Evolutionary conservation across 2,113 vertebrate genomes (phyloP).

Genomic region (Laticauda laticaudata): DNA sequence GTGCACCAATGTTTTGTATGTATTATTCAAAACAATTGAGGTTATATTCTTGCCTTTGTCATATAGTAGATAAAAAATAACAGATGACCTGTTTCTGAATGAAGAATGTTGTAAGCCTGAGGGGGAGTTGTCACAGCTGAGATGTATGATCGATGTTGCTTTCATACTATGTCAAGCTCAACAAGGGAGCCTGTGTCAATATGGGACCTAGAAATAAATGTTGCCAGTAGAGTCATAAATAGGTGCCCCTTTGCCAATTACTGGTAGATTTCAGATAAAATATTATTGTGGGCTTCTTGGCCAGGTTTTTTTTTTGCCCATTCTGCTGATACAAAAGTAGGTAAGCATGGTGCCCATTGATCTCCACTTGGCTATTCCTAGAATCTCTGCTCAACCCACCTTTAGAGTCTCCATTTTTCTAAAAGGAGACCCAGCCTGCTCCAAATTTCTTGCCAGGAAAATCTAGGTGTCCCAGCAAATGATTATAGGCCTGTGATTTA

Average conservation of each 20-base stretch:
- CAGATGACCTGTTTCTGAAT: background rate
- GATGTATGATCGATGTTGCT: constrained; percentile 1
- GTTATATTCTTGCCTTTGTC: background rate
- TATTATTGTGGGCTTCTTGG: background rate
- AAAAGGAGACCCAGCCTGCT: background rate
- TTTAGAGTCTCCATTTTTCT: background rate
- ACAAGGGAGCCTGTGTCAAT: background rate
- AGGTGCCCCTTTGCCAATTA: background rate
- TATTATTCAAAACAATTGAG: background rate
- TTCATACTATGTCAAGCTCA: background rate
- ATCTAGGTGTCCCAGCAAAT: background rate
- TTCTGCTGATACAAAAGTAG: background rate
- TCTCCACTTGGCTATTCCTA: background rate
- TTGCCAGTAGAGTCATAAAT: background rate
- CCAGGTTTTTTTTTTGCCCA: background rate
- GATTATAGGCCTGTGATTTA: background rate
- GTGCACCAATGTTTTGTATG: background rate
- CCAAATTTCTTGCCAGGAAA: background rate
- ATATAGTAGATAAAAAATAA: background rate
- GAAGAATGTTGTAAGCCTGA: constrained; percentile 12
- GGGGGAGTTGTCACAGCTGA: background rate
- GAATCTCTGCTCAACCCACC: background rate
- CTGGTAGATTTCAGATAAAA: background rate
- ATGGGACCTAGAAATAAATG: constrained; percentile 12
- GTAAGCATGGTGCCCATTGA: background rate